A percentile compares a stretch with the other conserved stretches of the same genome.
These are phyloP conservation scores for Anagrus nilaparvatae DNA, from an alignment of 1,140 invertebrate species.

Conservation along the genomic window DNA sequence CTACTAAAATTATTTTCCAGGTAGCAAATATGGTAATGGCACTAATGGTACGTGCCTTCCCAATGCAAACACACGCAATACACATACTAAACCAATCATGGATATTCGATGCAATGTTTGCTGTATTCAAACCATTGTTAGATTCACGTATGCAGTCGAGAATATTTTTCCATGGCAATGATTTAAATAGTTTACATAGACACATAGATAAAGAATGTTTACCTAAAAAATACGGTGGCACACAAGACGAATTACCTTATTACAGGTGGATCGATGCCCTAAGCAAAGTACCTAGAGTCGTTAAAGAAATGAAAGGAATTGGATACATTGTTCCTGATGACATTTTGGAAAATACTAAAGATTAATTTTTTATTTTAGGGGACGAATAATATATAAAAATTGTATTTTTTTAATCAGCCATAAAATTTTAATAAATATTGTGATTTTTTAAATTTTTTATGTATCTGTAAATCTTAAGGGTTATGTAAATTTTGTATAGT, in stretches of 20 bases:
- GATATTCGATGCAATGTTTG: conserved; percentile 67
- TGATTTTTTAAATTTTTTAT: too few species aligned
- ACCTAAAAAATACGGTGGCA: conserved; percentile 59
- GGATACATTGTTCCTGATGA: conserved; percentile 47
- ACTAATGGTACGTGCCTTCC: conserved; percentile 53
- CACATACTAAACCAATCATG: conserved; percentile 72
- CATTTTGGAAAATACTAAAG: conserved; percentile 17
- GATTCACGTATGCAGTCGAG: conserved; percentile 55
- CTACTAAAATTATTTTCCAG: conserved; percentile 16
- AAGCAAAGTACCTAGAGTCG: conserved; percentile 44
- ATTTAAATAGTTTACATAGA: conserved; percentile 65
- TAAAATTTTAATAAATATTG: too few species aligned
- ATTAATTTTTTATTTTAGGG: conserved; percentile 13
- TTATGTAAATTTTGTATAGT: too few species aligned
- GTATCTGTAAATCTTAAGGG: too few species aligned
- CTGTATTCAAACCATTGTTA: conserved; percentile 65
- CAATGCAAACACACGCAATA: conserved; percentile 60
- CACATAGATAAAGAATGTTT: conserved; percentile 59
- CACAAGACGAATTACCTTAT: conserved; percentile 59
- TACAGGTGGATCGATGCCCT: conserved; percentile 61
- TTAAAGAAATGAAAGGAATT: conserved; percentile 51
- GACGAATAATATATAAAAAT: not conserved
- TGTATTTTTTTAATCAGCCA: too few species aligned
- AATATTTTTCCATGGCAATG: conserved; percentile 65
- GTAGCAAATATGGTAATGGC: conserved; percentile 36